Evolutionary conservation across 35 echinoderm and acorn worm genomes (phyloP), one percentile per base, ranked within the genome.

Genomic region (Diadema setosum): DNA sequence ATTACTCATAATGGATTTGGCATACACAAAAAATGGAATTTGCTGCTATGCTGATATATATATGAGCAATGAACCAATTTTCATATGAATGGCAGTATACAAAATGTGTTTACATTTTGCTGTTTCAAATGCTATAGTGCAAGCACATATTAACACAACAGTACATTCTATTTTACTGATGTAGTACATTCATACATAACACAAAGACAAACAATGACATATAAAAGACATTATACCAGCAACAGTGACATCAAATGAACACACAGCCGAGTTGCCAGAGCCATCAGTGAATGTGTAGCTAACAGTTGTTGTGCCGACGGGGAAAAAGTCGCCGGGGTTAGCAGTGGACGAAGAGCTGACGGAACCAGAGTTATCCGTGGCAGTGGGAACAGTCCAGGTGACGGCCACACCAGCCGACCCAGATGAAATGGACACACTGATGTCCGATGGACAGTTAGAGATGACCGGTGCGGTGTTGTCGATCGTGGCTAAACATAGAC

Each of bases 221-320:
- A n/a, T n/a, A n/a, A 52, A 52, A 11, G 48, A 83, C 81, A n/a
- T 31, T 33, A 5, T 65, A 65, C 61, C 61, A 24, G 61, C 20
- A 5, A 93, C 57, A 37, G 39, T 93, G 41, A 93, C 76, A 26
- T 29, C 59, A 76, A 93, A 93, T 42, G 39, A 4, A 17, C 90
- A 93, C 2, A 27, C 40, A 0, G 91, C 91, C 31, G 20, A 23
- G 32, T 93, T 93, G 5, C 85, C 91, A 33, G 85, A 75, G 42
- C 24, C 40, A 56, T 93, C 91, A 46, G 45, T 87, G 39, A 88
- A 87, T 18, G 42, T 75, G 26, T 93, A 93, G 15, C 61, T 80
- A 25, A 91, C 89, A 39, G 1, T 17, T 6, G 89, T 91, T 43
- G 29, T 39, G 3, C 89, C 89, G n/a, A 91, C 9, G 25, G 41